These are phyloP conservation scores for Drosophila rufa DNA, from an alignment of 1,140 invertebrate genomes.

Conservation along the genomic window DNA sequence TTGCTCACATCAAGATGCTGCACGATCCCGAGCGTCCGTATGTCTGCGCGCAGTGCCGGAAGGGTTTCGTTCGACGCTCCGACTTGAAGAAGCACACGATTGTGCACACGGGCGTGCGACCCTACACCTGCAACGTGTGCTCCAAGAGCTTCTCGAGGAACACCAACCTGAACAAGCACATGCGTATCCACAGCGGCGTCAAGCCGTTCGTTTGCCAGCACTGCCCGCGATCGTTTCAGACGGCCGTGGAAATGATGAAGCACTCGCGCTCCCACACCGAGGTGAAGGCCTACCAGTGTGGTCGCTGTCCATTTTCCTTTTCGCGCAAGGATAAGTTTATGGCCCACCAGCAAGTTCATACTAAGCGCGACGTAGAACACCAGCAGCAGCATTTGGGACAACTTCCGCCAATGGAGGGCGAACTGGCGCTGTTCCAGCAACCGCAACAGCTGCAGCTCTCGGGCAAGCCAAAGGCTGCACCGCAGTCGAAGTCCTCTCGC, in stretches of 20 bases:
- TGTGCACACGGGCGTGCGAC: constrained; percentile 90
- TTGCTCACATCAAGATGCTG: constrained; percentile 87
- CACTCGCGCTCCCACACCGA: constrained; percentile 90
- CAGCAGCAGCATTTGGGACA: constrained; percentile 44
- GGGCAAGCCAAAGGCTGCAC: constrained; percentile 5
- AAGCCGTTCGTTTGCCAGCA: constrained; percentile 90
- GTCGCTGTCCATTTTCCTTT: constrained; percentile 89
- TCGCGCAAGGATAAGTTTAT: constrained; percentile 88
- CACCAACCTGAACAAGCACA: constrained; percentile 94
- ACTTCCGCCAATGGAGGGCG: constrained; percentile 40
- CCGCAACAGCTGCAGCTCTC: constrained; percentile 30
- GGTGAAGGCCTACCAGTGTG: constrained; percentile 89
- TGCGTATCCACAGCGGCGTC: constrained; percentile 90
- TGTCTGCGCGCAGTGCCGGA: constrained; percentile 88
- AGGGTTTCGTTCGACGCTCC: constrained; percentile 88
- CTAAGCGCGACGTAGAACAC: constrained; percentile 73
- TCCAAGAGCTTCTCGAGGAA: constrained; percentile 90
- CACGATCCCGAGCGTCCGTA: constrained; percentile 89
- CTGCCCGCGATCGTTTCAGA: constrained; percentile 91
- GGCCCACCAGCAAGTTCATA: constrained; percentile 87
- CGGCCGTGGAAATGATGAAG: constrained; percentile 89
- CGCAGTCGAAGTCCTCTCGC: constrained; percentile 44
- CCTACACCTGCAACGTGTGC: constrained; percentile 89
- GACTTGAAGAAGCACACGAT: constrained; percentile 89
- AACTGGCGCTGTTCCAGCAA: constrained; percentile 62